A percentile compares a stretch with the other conserved stretches of the same genome.
Evolutionary conservation across 2,888 invertebrate species (phyloP).

Genomic region (Drosophila prostipennis): DNA sequence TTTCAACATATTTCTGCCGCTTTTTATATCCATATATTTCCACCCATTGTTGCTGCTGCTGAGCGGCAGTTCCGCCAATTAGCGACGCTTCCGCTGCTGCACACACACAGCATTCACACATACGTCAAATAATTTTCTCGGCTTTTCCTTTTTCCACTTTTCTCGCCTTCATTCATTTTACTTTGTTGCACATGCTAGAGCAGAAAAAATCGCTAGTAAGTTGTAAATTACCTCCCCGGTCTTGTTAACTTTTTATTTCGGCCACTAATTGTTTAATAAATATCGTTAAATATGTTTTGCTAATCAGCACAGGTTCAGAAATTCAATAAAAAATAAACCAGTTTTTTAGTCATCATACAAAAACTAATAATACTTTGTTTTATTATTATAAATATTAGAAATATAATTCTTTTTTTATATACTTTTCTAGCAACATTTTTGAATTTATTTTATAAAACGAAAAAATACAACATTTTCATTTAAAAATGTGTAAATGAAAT

Average conservation of each 20-base stretch:
- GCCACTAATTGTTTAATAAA: background rate
- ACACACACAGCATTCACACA: constrained; percentile 15
- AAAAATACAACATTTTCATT: no score
- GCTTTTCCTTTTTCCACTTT: constrained; percentile 59
- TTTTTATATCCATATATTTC: constrained; percentile 31
- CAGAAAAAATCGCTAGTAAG: constrained; percentile 28
- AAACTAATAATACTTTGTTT: no score
- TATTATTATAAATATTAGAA: no score
- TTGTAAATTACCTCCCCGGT: constrained; percentile 1
- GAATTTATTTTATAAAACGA: no score
- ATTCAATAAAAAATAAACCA: background rate
- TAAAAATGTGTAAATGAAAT: no score
- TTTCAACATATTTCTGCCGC: constrained; percentile 66
- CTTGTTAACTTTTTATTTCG: constrained; percentile 7
- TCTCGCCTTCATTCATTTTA: constrained; percentile 24
- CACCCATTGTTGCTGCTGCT: constrained; percentile 50
- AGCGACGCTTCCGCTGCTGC: constrained; percentile 74
- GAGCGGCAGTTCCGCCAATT: constrained; percentile 75
- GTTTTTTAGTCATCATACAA: no score
- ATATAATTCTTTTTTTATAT: no score
- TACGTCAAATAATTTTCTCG: constrained; percentile 56
- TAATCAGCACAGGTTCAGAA: background rate
- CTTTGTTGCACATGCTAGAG: constrained; percentile 37
- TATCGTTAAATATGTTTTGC: background rate
- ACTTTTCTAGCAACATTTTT: no score